These are phyloP conservation scores for Halcyon badia DNA, from an alignment of 2,797 vertebrate genomes.

Conservation along the genomic window DNA sequence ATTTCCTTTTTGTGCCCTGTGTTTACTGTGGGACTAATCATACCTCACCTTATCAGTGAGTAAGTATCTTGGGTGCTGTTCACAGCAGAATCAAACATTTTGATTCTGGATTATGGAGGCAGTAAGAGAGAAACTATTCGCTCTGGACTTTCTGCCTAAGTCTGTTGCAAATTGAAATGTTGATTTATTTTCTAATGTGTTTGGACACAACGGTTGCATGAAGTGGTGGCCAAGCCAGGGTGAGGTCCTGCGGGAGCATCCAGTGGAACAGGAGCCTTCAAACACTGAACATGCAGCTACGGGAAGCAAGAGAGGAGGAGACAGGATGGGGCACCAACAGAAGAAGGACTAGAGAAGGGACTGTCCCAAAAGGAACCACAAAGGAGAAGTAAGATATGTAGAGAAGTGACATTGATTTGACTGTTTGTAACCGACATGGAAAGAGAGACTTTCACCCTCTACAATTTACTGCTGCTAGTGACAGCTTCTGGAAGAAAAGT, in stretches of 20 bases:
- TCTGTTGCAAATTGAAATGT: neutral
- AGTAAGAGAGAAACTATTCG: neutral
- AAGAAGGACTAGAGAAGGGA: neutral
- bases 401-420: neutral
- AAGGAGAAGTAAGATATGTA: neutral
- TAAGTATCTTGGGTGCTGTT: fast-evolving
- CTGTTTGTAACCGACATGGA: neutral
- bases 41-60: neutral
- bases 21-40: neutral
- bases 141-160: neutral
- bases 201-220: fast-evolving
- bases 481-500: neutral
- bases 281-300: fast-evolving
- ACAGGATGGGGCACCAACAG: neutral
- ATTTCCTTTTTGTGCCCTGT: neutral
- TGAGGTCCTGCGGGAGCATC: neutral
- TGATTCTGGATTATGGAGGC: neutral
- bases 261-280: neutral
- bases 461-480: neutral
- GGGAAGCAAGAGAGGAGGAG: neutral
- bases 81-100: neutral
- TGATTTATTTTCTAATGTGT: neutral
- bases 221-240: neutral
- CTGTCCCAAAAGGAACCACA: neutral
- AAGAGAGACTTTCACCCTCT: neutral